Evolutionary conservation across 1,140 invertebrate genomes (phyloP).

Genomic region (Pseudachorutes palmiensis): DNA sequence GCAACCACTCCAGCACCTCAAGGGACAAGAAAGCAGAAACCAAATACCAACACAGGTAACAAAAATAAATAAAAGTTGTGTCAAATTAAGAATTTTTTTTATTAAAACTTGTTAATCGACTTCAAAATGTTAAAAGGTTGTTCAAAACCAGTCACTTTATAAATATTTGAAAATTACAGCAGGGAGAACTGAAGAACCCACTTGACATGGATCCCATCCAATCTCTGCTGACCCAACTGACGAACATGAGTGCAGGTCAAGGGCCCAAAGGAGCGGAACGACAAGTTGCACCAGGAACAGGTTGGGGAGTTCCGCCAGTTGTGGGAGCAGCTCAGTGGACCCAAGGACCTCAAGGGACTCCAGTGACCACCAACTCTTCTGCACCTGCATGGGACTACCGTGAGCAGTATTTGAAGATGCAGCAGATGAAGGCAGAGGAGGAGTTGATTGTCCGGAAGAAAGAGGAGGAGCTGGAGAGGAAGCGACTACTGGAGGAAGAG

Average conservation of each 20-base stretch:
- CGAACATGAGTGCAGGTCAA: conserved; percentile 28
- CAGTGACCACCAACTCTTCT: neutral
- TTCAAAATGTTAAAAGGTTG: conserved; percentile 19
- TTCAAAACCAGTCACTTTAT: neutral
- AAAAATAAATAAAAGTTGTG: neutral
- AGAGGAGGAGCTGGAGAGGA: conserved; percentile 38
- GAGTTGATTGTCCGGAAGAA: conserved; percentile 30
- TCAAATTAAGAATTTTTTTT: no score
- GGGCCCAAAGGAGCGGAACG: neutral
- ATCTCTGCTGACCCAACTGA: conserved; percentile 36
- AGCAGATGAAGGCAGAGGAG: conserved; percentile 17
- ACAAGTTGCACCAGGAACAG: no score
- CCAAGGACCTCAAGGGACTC: neutral
- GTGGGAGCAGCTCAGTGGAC: conserved; percentile 21
- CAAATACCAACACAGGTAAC: neutral
- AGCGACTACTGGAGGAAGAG: conserved; percentile 39
- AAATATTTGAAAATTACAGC: no score
- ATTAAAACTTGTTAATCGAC: neutral
- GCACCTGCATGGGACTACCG: conserved; percentile 31
- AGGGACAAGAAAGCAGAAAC: neutral
- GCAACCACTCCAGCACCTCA: conserved; percentile 14
- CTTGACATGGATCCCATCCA: conserved; percentile 36
- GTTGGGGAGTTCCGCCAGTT: no score
- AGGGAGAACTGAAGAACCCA: neutral
- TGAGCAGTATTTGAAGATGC: conserved; percentile 29